Base-by-base conservation (phyloP, 2,888 invertebrate genomes). In the Scotopteryx bipunctaria region DNA sequence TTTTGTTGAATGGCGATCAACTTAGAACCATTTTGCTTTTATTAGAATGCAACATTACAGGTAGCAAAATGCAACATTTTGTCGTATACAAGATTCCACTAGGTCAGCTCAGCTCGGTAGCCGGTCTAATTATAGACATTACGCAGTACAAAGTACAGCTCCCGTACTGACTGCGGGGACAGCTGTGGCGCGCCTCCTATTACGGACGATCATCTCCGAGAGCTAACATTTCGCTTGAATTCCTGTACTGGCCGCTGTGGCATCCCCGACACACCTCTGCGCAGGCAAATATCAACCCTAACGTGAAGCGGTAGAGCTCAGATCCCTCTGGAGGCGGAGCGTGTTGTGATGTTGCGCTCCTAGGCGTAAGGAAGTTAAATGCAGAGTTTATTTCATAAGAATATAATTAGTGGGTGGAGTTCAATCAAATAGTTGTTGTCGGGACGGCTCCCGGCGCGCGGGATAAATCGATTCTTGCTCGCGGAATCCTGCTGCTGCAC, bases 361-460 rank as follows among this genome's bases (percentile, higher is more conserved):
- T 44, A 45, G 9, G 29, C 23, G 27, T 19, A 23, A 16, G 54
- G 60, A 69, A 77, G 81, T 86, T 85, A 85, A 86, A 83, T 76
- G 83, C 78, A 71, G 78, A 83, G 83, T 86, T 88, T 86, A 86
- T 87, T 85, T 83, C 83, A 79, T 86, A 88, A 88, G 87, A 86
- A 82, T 83, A 85, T 91, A 90, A 91, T 91, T 86, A 89, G 90
- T 90, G 89, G 90, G 91, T 75, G 90, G 86, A 79, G 87, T 85
- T 75, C 85, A 80, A 86, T 85, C 84, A 83, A 82, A 81, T 73
- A 79, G 84, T 79, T 68, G 73, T 62, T 75, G 77, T 76, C 72
- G 70, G 73, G 53, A 19, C 40, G 48, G 66, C 69, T 63, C 64
- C 69, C 61, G 72, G 69, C 59, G 61, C 69, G 64, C 69, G 71